These are phyloP conservation scores for Coenonympha arcania DNA, from an alignment of 2,888 invertebrate species.

Conservation along the genomic window DNA sequence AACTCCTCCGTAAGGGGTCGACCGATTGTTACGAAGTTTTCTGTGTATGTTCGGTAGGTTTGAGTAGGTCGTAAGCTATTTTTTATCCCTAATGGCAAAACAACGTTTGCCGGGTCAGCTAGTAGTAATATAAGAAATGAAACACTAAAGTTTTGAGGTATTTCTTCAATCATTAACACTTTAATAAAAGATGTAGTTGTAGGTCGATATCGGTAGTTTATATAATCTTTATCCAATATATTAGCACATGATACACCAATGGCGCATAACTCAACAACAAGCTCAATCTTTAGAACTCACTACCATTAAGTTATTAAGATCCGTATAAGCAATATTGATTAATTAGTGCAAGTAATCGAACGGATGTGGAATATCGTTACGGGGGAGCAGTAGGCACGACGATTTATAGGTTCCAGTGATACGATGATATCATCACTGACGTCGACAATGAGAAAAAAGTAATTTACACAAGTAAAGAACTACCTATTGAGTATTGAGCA, in stretches of 20 bases:
- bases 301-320: background rate
- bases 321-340: constrained; percentile 1
- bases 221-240: background rate
- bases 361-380: constrained; percentile 19
- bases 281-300: background rate
- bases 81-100: too few species aligned
- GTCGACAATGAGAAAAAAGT: constrained; percentile 50
- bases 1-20: too few species aligned
- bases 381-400: constrained; percentile 5
- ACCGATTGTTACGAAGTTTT: too few species aligned
- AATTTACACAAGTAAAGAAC: constrained; percentile 45
- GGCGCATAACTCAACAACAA: background rate
- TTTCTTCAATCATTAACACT: too few species aligned
- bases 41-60: too few species aligned
- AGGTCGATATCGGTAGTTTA: too few species aligned
- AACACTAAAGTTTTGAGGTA: too few species aligned
- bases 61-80: too few species aligned
- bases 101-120: too few species aligned
- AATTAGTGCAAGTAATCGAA: constrained; percentile 10
- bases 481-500: too few species aligned
- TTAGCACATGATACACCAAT: background rate
- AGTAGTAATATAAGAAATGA: too few species aligned
- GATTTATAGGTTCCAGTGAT: constrained; percentile 15
- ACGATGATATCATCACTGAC: constrained; percentile 58
- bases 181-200: too few species aligned